Evolutionary conservation across 2,888 invertebrate genomes (phyloP), one percentile per base, ranked within the genome.

Genomic region (Sphaerophoria rueppellii): DNA sequence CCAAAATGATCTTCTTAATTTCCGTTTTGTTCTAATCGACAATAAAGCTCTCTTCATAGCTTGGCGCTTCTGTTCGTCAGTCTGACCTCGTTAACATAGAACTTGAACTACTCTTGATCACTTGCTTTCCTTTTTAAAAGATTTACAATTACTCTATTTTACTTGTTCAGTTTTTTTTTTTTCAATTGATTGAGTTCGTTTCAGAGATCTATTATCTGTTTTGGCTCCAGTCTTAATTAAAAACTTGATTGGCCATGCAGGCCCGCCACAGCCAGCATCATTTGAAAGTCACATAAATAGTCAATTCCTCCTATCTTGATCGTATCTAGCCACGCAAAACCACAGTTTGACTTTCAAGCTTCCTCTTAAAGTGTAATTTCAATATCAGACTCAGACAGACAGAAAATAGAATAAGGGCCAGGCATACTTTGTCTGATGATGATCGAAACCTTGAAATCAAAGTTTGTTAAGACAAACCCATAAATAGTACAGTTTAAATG

Each of bases 181-280:
- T 24, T 24, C 24, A 24, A 24, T 24, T 24, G 24, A 24, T 24
- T 24, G 24, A n/a, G n/a, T n/a, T n/a, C n/a, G n/a, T n/a, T n/a
- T n/a, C n/a, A n/a, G n/a, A 24, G 24, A 24, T 24, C 24, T 24
- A 24, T 24, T 24, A 24, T 69, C 61, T 69, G 6, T 43, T 82
- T 78, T 48, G 78, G 82, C 82, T 82, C 79, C 82, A 79, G 78
- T 65, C 65, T 65, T 63, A 79, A 74, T 82, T 78, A 79, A 58
- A 78, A 32, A 46, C 61, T 77, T 61, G 70, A 70, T 76, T 52
- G 58, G 60, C 7, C n/a, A 24, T 24, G 24, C 24, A 24, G 24
- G 24, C 24, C 24, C 24, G 24, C 24, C 24, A 24, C 24, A 60
- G 50, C 60, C 60, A 43, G 48, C 71, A 71, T 63, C 61, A 61